Base-by-base conservation (phyloP, 2,113 vertebrate genomes). In the Pseudolaguvia tuberculata region DNA sequence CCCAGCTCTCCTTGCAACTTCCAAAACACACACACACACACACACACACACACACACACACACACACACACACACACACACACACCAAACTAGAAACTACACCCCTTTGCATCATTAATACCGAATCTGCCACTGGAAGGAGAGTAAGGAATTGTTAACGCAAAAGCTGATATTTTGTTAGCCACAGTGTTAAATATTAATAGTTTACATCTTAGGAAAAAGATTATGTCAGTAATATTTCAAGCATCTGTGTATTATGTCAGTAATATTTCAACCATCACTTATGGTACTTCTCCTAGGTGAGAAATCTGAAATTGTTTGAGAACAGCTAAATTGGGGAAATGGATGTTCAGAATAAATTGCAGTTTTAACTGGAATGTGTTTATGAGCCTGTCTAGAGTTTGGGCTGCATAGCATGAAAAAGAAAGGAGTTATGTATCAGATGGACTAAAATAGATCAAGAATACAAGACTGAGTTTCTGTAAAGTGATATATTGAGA, bases 101-200 rank as follows among this genome's bases (percentile, higher is more conserved):
- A 21, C 45, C 61, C 12, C 72, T 72, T 73, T 76, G 62, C 52
- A 65, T 81, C 73, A 81, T 76, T 68, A 76, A 72, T 76, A 67
- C 59, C 13, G 18, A 62, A 52, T 48, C 57, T 66, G 25, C 52
- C 17, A 67, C 15, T 55, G 72, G 50, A 45, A 55, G 52, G 27
- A 76, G 56, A 72, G 23, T 21, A 25, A 45, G 13, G 29, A 47
- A 31, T 7, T 57, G 53, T 58, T 52, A 39, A n/a, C 42, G 65
- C 55, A 59, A 31, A 61, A 52, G 55, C 63, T 58, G 74, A 52
- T 59, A 52, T 48, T 42, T 51, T 59, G 47, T 57, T 67, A 39
- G 29, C 5, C 6, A 35, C 27, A 14, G 20, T 69, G 53, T 51
- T 25, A 21, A 23, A 58, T n/a, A 59, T 69, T 8, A 39, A 69